These are phyloP conservation scores for Thalassarche chlororhynchos DNA, from an alignment of 2,113 vertebrate species.

Conservation along the genomic window DNA sequence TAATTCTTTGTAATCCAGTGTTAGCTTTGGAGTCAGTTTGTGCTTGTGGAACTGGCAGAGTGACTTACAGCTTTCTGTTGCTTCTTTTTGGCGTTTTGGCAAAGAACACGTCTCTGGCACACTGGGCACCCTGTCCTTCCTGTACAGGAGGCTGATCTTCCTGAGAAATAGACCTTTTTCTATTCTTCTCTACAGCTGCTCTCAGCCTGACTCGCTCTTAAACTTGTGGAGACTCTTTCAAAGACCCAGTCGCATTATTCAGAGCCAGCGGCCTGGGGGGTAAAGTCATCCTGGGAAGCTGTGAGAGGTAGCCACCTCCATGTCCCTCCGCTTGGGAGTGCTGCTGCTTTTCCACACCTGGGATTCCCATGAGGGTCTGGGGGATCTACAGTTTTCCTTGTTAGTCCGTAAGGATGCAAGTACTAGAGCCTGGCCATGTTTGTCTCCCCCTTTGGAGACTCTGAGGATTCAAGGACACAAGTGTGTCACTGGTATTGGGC, in stretches of 20 bases:
- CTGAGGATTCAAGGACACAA: not conserved
- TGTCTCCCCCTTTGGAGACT: not conserved
- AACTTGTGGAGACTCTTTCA: not conserved
- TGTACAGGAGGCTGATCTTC: conserved; percentile 35
- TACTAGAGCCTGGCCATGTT: not conserved
- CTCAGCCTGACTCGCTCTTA: not conserved
- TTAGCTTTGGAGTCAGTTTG: conserved; percentile 1
- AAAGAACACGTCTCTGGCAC: not conserved
- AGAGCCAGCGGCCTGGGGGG: not conserved
- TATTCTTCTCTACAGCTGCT: conserved; percentile 4
- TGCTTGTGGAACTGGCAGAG: conserved; percentile 12
- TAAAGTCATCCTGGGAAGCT: not conserved
- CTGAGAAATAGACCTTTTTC: conserved; percentile 31
- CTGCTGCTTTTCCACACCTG: not conserved
- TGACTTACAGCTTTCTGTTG: conserved; percentile 12
- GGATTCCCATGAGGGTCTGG: rapidly evolving
- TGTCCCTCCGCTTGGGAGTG: not conserved
- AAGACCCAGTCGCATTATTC: not conserved
- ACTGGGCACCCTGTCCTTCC: not conserved
- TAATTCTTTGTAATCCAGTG: not conserved
- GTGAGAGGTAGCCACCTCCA: not conserved
- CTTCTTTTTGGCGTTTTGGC: conserved; percentile 33
- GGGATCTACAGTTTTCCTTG: not conserved
- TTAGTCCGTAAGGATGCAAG: not conserved
- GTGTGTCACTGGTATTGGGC: not conserved